Evolutionary conservation across 2,113 vertebrate genomes (phyloP), one percentile per base, ranked within the genome.

Genomic region (Syngnathus scovelli): DNA sequence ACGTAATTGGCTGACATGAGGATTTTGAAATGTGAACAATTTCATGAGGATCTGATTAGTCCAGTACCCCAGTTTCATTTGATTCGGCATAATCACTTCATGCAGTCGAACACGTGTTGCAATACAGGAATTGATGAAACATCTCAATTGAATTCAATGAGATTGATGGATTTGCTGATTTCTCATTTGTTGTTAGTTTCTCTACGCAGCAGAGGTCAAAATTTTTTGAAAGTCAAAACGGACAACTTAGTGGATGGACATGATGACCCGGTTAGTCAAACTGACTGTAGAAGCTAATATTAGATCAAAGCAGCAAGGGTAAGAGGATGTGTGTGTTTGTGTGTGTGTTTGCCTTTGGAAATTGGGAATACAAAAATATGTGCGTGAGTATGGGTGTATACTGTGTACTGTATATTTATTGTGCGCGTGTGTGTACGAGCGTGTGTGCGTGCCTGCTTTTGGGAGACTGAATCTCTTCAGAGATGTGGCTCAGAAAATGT

Each of bases 401-500:
- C 5, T 39, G 38, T 43, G 41, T 43, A 12, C 27, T 33, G 27
- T 33, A 33, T 33, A 33, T 33, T 33, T 33, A 33, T 33, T 43
- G 39, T 41, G 39, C 8, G 46, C 13, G 15, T 15, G 46, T 16
- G 44, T 48, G 13, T 44, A 12, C 13, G 76, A 63, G 7, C 7
- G 54, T 71, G 41, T 66, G 75, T 72, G 77, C 15, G n/a, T 13
- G 38, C n/a, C 19, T 19, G 77, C 85, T 88, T 85, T 37, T 64
- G 83, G 83, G 89, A 87, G 74, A 75, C 21, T 13, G n/a, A 59
- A 74, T 68, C 59, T 66, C 89, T 87, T 74, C 83, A 81, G 87
- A 90, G 88, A 90, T 77, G 73, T 80, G 83, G 76, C 78, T 88
- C 78, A 88, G 81, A 88, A 87, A 80, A 71, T 33, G 74, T 60